Evolutionary conservation across 1,140 invertebrate species (phyloP).

Genomic region (Augochlora pura): DNA sequence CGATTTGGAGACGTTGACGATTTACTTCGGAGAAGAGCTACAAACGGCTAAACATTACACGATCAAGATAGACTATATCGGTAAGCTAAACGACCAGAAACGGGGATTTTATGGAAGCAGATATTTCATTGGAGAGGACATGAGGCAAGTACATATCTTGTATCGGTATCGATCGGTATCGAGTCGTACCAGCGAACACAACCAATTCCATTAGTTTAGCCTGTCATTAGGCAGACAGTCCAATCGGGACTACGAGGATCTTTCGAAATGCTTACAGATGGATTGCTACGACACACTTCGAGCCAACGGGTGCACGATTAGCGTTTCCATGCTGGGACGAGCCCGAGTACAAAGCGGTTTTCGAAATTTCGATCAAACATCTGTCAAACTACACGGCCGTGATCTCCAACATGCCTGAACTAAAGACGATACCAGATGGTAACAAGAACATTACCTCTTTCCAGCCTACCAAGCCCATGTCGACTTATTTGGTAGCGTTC

Average conservation of each 20-base stretch:
- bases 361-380: conserved; percentile 79
- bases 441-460: conserved; percentile 31
- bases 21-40: not conserved
- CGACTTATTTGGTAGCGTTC: conserved; percentile 89
- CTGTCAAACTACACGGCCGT: conserved; percentile 65
- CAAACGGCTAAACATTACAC: not conserved
- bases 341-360: conserved; percentile 82
- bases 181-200: too few species aligned
- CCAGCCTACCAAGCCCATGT: conserved; percentile 80
- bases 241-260: too few species aligned
- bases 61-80: too few species aligned
- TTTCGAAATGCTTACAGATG: conserved; percentile 55
- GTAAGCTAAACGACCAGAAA: conserved; percentile 46
- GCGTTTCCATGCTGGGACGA: conserved; percentile 90
- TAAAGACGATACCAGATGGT: fast-evolving
- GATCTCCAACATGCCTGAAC: conserved; percentile 78
- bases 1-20: not conserved
- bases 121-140: conserved; percentile 27
- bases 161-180: too few species aligned
- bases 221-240: too few species aligned
- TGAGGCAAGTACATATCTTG: conserved; percentile 47
- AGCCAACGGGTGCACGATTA: conserved; percentile 84
- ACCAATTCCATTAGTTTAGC: too few species aligned
- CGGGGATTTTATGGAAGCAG: conserved; percentile 61
- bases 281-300: conserved; percentile 85